phyloP scores from a whole-genome alignment of 2,113 vertebrate genomes.

The Anoura caudifer region DNA sequence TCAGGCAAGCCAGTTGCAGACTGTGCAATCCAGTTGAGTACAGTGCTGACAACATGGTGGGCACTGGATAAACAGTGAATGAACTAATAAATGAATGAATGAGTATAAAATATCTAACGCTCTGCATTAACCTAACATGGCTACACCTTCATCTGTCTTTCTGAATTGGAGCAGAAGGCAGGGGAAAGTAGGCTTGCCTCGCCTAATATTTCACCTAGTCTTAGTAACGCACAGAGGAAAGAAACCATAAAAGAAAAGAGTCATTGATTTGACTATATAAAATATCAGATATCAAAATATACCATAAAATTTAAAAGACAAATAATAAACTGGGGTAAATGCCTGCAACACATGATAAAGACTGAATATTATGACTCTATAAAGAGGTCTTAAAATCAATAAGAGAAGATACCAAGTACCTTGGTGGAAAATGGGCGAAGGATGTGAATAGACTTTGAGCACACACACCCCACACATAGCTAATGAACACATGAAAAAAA shows the following conservation, averaged over 20 bases:
- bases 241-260: not conserved
- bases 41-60: not conserved
- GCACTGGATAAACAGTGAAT: not conserved
- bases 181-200: not conserved
- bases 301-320: constrained; percentile 40
- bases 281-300: constrained; percentile 21
- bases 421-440: not conserved
- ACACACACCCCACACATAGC: not conserved
- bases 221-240: constrained; percentile 24
- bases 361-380: not conserved
- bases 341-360: constrained; percentile 28
- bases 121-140: not conserved
- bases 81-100: not conserved
- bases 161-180: constrained; percentile 5
- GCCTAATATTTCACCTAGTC: not conserved
- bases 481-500: not conserved
- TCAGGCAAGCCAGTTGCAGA: not conserved
- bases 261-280: not conserved
- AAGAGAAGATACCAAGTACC: not conserved
- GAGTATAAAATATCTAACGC: not conserved
- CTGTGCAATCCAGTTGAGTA: not conserved
- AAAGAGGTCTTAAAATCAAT: not conserved
- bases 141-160: not conserved
- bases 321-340: constrained; percentile 10
- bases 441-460: not conserved